These are phyloP conservation scores for Archivesica marissinica DNA, from an alignment of 1,140 invertebrate species.

Conservation along the genomic window DNA sequence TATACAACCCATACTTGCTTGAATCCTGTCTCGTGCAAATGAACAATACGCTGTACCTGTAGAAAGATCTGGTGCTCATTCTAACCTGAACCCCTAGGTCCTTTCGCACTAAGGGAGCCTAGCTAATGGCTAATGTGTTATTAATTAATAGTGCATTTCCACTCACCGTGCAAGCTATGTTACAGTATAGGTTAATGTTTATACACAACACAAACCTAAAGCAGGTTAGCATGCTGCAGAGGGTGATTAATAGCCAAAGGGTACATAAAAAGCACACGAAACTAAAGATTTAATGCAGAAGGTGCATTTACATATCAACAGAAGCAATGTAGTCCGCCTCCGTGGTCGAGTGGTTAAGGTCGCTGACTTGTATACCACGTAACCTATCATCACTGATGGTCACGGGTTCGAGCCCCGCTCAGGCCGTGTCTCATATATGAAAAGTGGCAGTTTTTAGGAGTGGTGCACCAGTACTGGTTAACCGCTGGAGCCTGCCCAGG, in stretches of 20 bases:
- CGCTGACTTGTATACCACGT: too few relatives aligned
- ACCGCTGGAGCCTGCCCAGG: too few relatives aligned
- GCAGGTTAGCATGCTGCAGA: constrained; percentile 8
- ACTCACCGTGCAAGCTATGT: constrained; percentile 1
- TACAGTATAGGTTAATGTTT: too few relatives aligned
- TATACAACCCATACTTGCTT: neutral
- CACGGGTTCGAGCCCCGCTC: too few relatives aligned
- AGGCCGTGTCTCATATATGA: too few relatives aligned
- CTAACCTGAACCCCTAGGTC: neutral
- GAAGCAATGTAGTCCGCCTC: too few relatives aligned
- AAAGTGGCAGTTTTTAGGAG: too few relatives aligned
- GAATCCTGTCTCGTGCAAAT: neutral
- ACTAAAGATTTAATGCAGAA: neutral
- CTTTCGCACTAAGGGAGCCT: neutral
- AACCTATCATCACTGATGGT: too few relatives aligned
- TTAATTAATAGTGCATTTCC: neutral
- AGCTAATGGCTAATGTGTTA: neutral
- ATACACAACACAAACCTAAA: too few relatives aligned
- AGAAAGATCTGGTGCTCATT: neutral
- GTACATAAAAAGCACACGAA: neutral
- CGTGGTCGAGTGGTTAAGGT: too few relatives aligned
- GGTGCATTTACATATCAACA: neutral
- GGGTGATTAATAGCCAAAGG: neutral
- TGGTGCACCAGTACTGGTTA: too few relatives aligned
- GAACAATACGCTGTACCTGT: neutral